Evolutionary conservation across 2,113 vertebrate species (phyloP).

Genomic region (Larimichthys polyactis): DNA sequence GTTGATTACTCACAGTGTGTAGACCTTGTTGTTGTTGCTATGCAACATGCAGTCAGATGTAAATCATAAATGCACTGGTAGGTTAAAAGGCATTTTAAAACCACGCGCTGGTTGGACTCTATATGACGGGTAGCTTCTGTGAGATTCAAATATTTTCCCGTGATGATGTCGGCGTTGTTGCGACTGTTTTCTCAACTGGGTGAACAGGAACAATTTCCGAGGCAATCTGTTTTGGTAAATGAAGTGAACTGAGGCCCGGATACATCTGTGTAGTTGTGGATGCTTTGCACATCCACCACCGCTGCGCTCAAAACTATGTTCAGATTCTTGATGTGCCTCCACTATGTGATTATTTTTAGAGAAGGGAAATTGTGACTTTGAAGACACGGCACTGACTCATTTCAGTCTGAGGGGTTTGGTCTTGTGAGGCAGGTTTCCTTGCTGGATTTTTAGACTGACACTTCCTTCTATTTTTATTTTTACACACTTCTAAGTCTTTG

Average conservation of each 20-base stretch:
- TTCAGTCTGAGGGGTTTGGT: not conserved
- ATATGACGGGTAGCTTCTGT: not conserved
- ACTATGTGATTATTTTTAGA: not conserved
- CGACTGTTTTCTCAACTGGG: not conserved
- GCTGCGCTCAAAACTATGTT: not conserved
- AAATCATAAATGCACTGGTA: not conserved
- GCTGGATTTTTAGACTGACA: not conserved
- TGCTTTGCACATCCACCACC: not conserved
- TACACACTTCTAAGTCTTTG: not conserved
- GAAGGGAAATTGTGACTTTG: not conserved
- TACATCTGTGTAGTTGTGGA: not conserved
- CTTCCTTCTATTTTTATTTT: not conserved
- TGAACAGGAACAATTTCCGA: not conserved
- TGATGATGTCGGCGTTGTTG: not conserved
- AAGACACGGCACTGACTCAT: not conserved
- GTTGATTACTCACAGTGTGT: too few relatives aligned
- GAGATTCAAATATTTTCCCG: not conserved
- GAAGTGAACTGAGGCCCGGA: not conserved
- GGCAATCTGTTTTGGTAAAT: not conserved
- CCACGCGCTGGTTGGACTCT: not conserved
- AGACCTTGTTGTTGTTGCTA: not conserved
- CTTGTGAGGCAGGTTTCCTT: not conserved
- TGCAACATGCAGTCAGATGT: not conserved
- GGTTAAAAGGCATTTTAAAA: not conserved
- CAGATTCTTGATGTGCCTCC: not conserved